A percentile compares a stretch with the other conserved stretches of the same genome.
Evolutionary conservation across 2,888 invertebrate genomes (phyloP).

Genomic region (Eristalis tenax): DNA sequence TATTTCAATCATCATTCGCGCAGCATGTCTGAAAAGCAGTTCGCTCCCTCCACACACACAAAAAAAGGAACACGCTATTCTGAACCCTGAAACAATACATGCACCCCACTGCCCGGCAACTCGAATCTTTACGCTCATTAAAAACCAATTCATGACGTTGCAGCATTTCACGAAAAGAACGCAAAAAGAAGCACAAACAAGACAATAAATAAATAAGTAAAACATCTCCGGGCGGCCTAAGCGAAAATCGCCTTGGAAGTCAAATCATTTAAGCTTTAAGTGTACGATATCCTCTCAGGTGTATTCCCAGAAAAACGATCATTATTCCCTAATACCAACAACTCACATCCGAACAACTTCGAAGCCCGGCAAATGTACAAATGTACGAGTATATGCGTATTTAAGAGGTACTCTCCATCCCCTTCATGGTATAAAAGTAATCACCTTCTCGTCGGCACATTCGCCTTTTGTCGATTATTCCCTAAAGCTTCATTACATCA

Average conservation of each 20-base stretch:
- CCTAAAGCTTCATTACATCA: conserved; percentile 62
- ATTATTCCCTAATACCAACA: conserved; percentile 41
- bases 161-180: not conserved
- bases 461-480: conserved; percentile 48
- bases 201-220: not conserved
- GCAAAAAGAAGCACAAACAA: not conserved
- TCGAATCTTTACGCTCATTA: conserved; percentile 15
- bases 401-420: not conserved
- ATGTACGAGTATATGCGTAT: not conserved
- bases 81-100: not conserved
- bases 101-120: not conserved
- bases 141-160: conserved; percentile 19
- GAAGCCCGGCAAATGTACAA: not conserved
- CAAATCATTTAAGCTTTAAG: conserved; percentile 56
- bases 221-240: not conserved
- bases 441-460: conserved; percentile 25
- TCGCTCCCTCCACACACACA: not conserved
- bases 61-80: not conserved
- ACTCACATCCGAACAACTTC: not conserved
- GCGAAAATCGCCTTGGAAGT: conserved; percentile 30
- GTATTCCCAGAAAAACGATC: conserved; percentile 18
- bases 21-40: not conserved
- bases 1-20: not conserved
- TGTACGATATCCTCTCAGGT: conserved; percentile 33
- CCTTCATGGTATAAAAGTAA: conserved; percentile 48